A percentile compares a stretch with the other conserved stretches of the same genome.
Evolutionary conservation across 1,140 invertebrate genomes (phyloP).

Genomic region (Halyomorpha halys): DNA sequence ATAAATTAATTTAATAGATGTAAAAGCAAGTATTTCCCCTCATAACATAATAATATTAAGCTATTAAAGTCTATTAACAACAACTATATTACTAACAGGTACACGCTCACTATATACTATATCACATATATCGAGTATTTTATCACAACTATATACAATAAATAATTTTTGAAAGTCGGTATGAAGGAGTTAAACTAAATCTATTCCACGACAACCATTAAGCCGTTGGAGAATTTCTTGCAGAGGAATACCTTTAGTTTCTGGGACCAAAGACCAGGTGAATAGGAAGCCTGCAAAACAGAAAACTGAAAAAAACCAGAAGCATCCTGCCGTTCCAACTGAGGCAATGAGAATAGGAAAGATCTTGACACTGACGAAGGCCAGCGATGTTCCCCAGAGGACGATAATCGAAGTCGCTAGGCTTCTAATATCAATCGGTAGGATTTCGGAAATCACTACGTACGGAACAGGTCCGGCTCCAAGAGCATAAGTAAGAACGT

Average conservation of each 20-base stretch:
- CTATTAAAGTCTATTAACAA: no score
- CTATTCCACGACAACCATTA: slow-evolving; percentile 20
- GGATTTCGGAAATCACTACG: slow-evolving; percentile 50
- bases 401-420: slow-evolving; percentile 41
- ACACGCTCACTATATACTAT: no score
- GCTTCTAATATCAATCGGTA: slow-evolving; percentile 40
- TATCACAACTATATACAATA: no score
- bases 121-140: no score
- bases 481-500: slow-evolving; percentile 42
- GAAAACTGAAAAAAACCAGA: slow-evolving; percentile 71
- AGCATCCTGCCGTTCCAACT: slow-evolving; percentile 59
- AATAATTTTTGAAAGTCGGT: no score
- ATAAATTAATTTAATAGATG: no score
- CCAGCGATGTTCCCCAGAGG: slow-evolving; percentile 27
- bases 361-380: slow-evolving; percentile 22
- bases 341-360: slow-evolving; percentile 15
- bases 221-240: slow-evolving; percentile 28
- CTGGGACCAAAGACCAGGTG: slow-evolving; percentile 42
- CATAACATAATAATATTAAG: no score
- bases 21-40: no score
- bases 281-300: slow-evolving; percentile 61
- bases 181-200: not conserved
- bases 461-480: slow-evolving; percentile 45
- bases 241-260: slow-evolving; percentile 43
- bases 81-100: no score